Evolutionary conservation across 2,113 vertebrate genomes (phyloP), one percentile per base, ranked within the genome.

Genomic region (Pachycephala philippinensis): DNA sequence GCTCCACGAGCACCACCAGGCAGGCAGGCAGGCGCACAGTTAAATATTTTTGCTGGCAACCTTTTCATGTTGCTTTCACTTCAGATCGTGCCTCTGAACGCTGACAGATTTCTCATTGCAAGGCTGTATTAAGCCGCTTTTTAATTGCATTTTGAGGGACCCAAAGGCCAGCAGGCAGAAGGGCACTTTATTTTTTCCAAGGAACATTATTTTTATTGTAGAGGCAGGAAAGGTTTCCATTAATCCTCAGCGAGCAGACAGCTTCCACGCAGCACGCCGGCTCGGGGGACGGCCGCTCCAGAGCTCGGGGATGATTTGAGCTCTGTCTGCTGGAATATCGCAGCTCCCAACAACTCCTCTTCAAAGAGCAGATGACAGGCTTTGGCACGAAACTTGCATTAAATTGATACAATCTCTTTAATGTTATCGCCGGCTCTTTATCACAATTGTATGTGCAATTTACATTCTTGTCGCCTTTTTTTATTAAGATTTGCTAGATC

Each of bases 321-420:
- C 91, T 40, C 76, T 68, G 50, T 60, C 77, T 83, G 80, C 87
- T 75, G 60, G 49, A 93, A 93, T 54, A 85, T 37, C 28, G 20
- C 1, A 2, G 92, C 93, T 93, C 54, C 74, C 80, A 87, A 61
- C 66, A 66, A n/a, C 80, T 92, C 84, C 72, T 95, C 77, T 88
- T 89, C 82, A 94, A 84, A 96, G 60, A 96, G 65, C 63, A 59
- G 92, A 96, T 94, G 93, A 89, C 88, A 96, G 94, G 84, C 92
- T 79, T 56, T 91, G 95, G 91, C 91, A 93, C 80, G 40, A 93
- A 95, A 95, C 87, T 90, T 89, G 91, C 95, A 96, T 97, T 96
- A 94, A 89, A 89, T 64, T 88, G 95, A 97, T 96, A 97, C 45
- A 63, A 97, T 97, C 97, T 97, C 94, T 95, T 96, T 95, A 97